Percentiles rank a stretch among this genome's conserved stretches.
These are phyloP conservation scores for Falco naumanni DNA, from an alignment of 2,797 vertebrate genomes.

Conservation along the genomic window DNA sequence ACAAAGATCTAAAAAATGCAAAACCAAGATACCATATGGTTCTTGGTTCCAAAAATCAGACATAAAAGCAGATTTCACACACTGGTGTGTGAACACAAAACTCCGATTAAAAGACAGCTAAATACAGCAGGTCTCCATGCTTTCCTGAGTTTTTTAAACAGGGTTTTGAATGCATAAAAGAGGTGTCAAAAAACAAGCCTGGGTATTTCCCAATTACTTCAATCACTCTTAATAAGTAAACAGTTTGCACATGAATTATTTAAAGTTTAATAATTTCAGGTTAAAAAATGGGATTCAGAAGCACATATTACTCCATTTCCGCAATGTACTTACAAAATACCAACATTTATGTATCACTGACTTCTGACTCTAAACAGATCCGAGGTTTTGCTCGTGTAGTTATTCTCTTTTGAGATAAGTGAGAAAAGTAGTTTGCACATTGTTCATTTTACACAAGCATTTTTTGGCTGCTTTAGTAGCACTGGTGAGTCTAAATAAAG, in stretches of 20 bases:
- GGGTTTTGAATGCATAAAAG: neutral
- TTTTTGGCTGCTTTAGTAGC: neutral
- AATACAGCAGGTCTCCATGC: constrained; percentile 36
- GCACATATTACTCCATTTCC: neutral
- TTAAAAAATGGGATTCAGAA: neutral
- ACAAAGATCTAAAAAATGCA: constrained; percentile 73
- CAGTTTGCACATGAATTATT: neutral
- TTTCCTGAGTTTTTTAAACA: constrained; percentile 24
- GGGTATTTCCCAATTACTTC: constrained; percentile 6
- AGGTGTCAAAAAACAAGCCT: constrained; percentile 23
- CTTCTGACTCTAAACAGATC: neutral
- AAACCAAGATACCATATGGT: constrained; percentile 74
- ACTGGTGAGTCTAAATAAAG: neutral
- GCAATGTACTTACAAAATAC: neutral
- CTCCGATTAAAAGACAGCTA: constrained; percentile 21
- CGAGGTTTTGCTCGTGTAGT: neutral
- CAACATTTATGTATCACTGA: neutral
- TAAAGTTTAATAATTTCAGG: neutral
- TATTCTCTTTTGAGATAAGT: neutral
- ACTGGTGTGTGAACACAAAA: constrained; percentile 41
- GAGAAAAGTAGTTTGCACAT: neutral
- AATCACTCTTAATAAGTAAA: neutral
- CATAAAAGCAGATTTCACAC: constrained; percentile 66
- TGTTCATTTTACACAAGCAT: neutral
- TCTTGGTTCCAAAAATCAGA: constrained; percentile 67